These are phyloP conservation scores for Atopsyche davidsoni DNA, from an alignment of 1,140 invertebrate genomes.

Conservation along the genomic window DNA sequence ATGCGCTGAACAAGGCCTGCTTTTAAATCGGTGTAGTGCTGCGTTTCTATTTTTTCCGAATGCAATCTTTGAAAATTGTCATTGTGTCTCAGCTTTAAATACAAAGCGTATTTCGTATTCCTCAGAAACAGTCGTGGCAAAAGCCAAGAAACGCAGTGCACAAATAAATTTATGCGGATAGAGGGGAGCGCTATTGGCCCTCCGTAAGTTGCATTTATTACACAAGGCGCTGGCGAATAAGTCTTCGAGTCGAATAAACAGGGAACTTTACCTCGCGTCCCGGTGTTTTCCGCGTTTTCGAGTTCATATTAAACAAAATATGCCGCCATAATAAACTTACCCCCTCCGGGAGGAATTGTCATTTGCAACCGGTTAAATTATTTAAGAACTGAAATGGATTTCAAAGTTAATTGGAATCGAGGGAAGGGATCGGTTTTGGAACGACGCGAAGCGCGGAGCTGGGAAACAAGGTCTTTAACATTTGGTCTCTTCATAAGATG, in stretches of 20 bases:
- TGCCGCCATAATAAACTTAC: slow-evolving; percentile 14
- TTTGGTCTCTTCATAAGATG: no score
- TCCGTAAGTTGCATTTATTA: slow-evolving; percentile 22
- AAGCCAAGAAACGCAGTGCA: slow-evolving; percentile 10
- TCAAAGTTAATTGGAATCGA: slow-evolving; percentile 6
- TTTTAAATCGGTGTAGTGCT: no score
- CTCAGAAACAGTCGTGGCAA: no score
- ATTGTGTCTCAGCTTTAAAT: no score
- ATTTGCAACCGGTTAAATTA: slow-evolving; percentile 23
- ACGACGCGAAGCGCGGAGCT: no score
- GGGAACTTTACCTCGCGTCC: slow-evolving; percentile 3
- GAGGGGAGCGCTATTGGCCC: slow-evolving; percentile 8
- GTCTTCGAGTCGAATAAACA: slow-evolving; percentile 15
- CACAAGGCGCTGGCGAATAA: slow-evolving; percentile 16
- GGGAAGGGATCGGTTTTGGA: no score
- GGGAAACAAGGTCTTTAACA: slow-evolving; percentile 8
- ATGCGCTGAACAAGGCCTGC: no score
- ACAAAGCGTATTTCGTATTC: no score
- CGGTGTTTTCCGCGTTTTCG: neutral
- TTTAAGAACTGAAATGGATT: slow-evolving; percentile 15
- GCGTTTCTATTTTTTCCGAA: no score
- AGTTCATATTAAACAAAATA: slow-evolving; percentile 16
- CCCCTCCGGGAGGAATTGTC: slow-evolving; percentile 17
- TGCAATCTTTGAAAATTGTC: no score
- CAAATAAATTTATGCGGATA: slow-evolving; percentile 15